These are phyloP conservation scores for Peromyscus melanophrys DNA, from an alignment of 2,797 vertebrate species.

Conservation along the genomic window DNA sequence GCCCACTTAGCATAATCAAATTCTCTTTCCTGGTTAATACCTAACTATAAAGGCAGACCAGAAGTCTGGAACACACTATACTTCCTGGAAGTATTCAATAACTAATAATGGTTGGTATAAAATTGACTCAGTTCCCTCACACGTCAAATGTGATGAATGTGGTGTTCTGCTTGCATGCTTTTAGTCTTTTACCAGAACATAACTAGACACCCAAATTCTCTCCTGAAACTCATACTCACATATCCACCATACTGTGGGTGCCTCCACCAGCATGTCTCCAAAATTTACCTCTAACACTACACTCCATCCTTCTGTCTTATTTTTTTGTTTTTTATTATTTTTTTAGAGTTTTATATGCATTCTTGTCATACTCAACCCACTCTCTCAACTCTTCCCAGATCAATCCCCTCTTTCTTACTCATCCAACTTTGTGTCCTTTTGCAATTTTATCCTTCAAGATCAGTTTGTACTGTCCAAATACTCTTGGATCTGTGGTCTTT, in stretches of 20 bases:
- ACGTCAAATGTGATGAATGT: not conserved
- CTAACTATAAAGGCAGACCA: not conserved
- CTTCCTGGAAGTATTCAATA: not conserved
- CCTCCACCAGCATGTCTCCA: not conserved
- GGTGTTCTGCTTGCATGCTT: not conserved
- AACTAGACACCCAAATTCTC: not conserved
- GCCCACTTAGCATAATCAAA: not conserved
- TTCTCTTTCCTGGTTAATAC: not conserved
- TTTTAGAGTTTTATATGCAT: not conserved
- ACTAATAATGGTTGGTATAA: not conserved
- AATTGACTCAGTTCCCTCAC: not conserved
- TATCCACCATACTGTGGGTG: accelerated
- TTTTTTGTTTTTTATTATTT: not conserved
- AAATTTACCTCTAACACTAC: not conserved
- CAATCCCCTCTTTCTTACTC: not conserved
- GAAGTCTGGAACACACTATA: no score
- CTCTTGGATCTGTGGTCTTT: not conserved
- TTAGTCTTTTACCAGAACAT: not conserved
- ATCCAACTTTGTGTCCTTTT: not conserved
- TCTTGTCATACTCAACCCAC: not conserved
- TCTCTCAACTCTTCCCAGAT: not conserved
- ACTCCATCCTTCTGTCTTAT: not conserved
- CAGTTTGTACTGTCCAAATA: not conserved
- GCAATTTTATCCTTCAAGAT: not conserved
- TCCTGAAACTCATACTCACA: not conserved